Evolutionary conservation across 2,888 invertebrate genomes (phyloP).

Genomic region (Lasius fuliginosus): DNA sequence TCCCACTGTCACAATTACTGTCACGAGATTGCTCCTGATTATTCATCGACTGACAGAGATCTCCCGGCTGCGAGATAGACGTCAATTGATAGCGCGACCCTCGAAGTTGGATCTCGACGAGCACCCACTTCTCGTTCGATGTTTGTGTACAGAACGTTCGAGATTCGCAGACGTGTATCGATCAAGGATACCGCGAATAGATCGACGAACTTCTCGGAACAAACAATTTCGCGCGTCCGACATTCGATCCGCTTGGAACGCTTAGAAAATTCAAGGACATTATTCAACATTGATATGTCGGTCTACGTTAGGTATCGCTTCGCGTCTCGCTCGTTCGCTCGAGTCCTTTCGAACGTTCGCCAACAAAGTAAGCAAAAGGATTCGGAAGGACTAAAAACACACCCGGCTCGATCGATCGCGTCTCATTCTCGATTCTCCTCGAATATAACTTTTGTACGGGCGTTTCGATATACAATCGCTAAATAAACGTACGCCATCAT

Average conservation of each 20-base stretch:
- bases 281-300: constrained; percentile 63
- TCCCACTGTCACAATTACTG: constrained; percentile 27
- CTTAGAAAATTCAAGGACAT: constrained; percentile 35
- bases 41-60: constrained; percentile 30
- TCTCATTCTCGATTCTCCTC: background rate
- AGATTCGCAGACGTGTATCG: constrained; percentile 28
- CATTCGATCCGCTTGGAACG: constrained; percentile 2
- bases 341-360: background rate
- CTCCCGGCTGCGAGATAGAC: constrained; percentile 15
- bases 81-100: constrained; percentile 36
- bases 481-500: constrained; percentile 30
- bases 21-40: constrained; percentile 33
- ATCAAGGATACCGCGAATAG: constrained; percentile 21
- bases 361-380: background rate
- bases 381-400: background rate
- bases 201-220: background rate
- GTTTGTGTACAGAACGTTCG: constrained; percentile 9
- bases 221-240: constrained; percentile 7
- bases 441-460: background rate
- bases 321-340: constrained; percentile 4
- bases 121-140: background rate
- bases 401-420: background rate
- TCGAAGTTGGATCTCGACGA: background rate
- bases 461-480: constrained; percentile 10
- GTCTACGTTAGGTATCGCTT: constrained; percentile 34